phyloP scores from a whole-genome alignment of 1,140 invertebrate genomes.

The Psilanteris sp. region DNA sequence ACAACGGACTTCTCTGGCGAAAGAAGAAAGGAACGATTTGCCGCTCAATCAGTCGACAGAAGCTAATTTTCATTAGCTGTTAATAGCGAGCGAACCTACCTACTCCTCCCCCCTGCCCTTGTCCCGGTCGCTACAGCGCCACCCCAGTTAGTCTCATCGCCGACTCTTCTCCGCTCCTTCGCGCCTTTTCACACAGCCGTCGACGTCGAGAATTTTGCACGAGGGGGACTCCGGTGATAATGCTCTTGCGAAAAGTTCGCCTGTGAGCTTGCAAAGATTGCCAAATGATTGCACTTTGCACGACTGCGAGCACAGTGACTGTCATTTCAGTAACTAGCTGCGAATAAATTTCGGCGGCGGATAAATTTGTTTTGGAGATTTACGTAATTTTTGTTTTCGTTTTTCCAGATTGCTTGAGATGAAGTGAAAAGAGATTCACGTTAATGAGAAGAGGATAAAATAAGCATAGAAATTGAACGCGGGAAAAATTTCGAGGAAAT shows the following conservation, averaged over 20 bases:
- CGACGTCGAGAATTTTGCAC: slow-evolving; percentile 57
- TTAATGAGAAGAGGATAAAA: too few relatives aligned
- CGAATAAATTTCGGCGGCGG: slow-evolving; percentile 19
- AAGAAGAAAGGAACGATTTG: slow-evolving; percentile 80
- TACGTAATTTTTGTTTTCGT: neutral
- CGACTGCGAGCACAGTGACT: slow-evolving; percentile 25
- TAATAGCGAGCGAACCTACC: slow-evolving; percentile 70
- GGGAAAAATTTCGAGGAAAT: too few relatives aligned
- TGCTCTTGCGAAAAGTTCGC: slow-evolving; percentile 62
- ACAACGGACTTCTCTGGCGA: slow-evolving; percentile 69
- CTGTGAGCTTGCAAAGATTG: slow-evolving; percentile 57
- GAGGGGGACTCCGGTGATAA: slow-evolving; percentile 59
- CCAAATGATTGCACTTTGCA: slow-evolving; percentile 62
- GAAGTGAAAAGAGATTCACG: too few relatives aligned
- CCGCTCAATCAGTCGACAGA: slow-evolving; percentile 79
- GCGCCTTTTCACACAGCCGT: slow-evolving; percentile 59
- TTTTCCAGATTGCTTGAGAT: too few relatives aligned
- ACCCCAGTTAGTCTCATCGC: slow-evolving; percentile 57
- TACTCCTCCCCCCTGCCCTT: slow-evolving; percentile 11
- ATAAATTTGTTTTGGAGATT: slow-evolving; percentile 31
- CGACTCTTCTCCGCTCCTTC: slow-evolving; percentile 66
- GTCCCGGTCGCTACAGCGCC: slow-evolving; percentile 15
- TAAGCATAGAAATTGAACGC: too few relatives aligned
- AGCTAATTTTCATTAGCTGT: slow-evolving; percentile 81
- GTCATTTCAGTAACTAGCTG: slow-evolving; percentile 47